Conservation (phyloP, 2,797 vertebrate genomes). For the Hafferia zeledoni region DNA sequence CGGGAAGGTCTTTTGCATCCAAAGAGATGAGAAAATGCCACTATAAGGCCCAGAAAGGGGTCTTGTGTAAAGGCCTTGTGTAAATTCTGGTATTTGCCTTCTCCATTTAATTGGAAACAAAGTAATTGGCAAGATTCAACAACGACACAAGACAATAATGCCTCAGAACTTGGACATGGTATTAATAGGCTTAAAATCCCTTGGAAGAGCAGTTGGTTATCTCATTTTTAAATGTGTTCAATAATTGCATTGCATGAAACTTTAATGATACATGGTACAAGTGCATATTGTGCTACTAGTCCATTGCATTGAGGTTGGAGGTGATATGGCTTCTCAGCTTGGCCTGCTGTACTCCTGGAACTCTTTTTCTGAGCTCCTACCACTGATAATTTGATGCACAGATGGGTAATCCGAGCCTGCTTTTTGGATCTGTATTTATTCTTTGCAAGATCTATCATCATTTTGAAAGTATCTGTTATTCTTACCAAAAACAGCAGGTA, state of each 20-base stretch:
- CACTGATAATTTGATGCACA: not conserved
- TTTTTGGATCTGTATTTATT: not conserved
- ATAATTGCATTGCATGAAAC: not conserved
- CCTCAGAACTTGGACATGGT: not conserved
- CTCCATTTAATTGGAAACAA: not conserved
- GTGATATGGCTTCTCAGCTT: not conserved
- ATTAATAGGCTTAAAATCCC: not conserved
- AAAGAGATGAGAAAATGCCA: not conserved
- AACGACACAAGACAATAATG: not conserved
- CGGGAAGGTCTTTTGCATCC: not conserved
- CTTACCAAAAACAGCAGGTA: not conserved
- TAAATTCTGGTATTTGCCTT: not conserved
- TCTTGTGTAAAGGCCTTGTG: rapidly evolving
- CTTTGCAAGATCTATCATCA: not conserved
- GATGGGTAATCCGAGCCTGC: not conserved
- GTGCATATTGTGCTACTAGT: not conserved
- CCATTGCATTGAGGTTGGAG: not conserved
- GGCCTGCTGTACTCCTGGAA: not conserved
- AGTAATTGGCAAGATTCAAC: not conserved
- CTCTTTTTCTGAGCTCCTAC: not conserved
- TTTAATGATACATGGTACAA: not conserved
- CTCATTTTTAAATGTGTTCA: not conserved
- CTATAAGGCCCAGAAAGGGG: not conserved
- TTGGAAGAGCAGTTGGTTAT: not conserved
- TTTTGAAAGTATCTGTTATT: not conserved